Percentiles rank a stretch among this genome's conserved stretches.
Evolutionary conservation across 2,888 invertebrate genomes (phyloP).

Genomic region (Baccha elongata): DNA sequence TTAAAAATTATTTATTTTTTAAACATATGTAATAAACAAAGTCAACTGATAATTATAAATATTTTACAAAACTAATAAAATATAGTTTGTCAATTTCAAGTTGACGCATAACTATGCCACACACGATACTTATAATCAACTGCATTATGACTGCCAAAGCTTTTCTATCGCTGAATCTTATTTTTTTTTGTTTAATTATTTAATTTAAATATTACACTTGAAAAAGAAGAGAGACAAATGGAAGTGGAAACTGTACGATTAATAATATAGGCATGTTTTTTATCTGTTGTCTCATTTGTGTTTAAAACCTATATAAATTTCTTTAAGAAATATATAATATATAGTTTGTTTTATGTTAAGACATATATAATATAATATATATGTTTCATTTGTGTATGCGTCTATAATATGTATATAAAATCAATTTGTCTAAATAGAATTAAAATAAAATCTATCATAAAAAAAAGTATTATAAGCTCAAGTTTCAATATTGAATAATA

Average conservation of each 20-base stretch:
- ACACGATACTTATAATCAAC: conserved; percentile 52
- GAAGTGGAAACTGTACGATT: conserved; percentile 70
- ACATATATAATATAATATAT: conserved; percentile 72
- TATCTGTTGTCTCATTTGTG: conserved; percentile 69
- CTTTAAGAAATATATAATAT: conserved; percentile 74
- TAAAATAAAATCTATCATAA: conserved; percentile 59
- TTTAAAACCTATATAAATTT: conserved; percentile 74
- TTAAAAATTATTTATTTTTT: conserved; percentile 32
- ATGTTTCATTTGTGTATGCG: conserved; percentile 68
- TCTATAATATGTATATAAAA: conserved; percentile 60
- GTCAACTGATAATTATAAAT: conserved; percentile 30
- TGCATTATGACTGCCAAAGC: conserved; percentile 53
- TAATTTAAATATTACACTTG: conserved; percentile 69
- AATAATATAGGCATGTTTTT: conserved; percentile 66
- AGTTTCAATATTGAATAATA: conserved; percentile 62
- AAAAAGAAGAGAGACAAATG: conserved; percentile 63
- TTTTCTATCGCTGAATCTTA: conserved; percentile 36
- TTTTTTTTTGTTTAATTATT: conserved; percentile 36
- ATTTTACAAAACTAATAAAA: conserved; percentile 67
- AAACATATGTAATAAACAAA: conserved; percentile 41
- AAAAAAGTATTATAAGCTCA: conserved; percentile 68
- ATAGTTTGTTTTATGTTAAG: conserved; percentile 70
- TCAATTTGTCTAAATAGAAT: conserved; percentile 71
- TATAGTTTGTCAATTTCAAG: conserved; percentile 60
- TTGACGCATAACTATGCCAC: conserved; percentile 50